phyloP scores from a whole-genome alignment of 2,113 vertebrate genomes.

The Pterocles gutturalis region DNA sequence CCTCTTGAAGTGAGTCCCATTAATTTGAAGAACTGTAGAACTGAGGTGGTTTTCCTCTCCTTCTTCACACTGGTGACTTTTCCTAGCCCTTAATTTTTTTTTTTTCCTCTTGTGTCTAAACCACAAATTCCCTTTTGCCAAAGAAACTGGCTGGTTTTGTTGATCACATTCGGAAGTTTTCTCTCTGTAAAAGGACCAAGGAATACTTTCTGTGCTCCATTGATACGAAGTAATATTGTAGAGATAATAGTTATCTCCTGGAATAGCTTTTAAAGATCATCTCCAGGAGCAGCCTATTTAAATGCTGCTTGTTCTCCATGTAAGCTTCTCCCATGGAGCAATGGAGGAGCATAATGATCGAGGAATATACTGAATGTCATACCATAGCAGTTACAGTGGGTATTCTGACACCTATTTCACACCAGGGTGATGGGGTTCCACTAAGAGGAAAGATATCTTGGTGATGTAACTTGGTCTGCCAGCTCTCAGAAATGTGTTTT shows the following conservation, averaged over 20 bases:
- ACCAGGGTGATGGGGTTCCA: not conserved
- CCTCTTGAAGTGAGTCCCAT: not conserved
- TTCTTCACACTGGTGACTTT: not conserved
- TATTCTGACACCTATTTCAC: not conserved
- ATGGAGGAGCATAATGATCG: not conserved
- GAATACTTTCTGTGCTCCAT: not conserved
- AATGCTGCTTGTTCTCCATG: not conserved
- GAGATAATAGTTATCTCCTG: not conserved
- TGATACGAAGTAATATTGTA: not conserved
- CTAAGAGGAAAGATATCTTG: not conserved
- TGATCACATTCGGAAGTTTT: not conserved
- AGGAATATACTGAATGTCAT: not conserved
- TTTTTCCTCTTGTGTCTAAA: not conserved
- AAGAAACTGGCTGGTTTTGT: not conserved
- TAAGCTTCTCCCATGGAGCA: not conserved
- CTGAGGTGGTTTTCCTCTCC: not conserved
- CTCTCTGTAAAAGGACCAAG: not conserved
- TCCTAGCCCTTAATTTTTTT: not conserved
- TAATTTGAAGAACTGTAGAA: not conserved
- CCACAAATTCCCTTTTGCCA: not conserved
- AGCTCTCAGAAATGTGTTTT: not conserved
- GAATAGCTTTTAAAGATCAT: not conserved
- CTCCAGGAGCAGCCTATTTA: not conserved
- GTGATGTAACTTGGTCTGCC: not conserved
- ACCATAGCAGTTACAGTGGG: not conserved